Evolutionary conservation across 2,888 invertebrate genomes (phyloP), one percentile per base, ranked within the genome.

Genomic region (Xanthostigma xanthostigma): DNA sequence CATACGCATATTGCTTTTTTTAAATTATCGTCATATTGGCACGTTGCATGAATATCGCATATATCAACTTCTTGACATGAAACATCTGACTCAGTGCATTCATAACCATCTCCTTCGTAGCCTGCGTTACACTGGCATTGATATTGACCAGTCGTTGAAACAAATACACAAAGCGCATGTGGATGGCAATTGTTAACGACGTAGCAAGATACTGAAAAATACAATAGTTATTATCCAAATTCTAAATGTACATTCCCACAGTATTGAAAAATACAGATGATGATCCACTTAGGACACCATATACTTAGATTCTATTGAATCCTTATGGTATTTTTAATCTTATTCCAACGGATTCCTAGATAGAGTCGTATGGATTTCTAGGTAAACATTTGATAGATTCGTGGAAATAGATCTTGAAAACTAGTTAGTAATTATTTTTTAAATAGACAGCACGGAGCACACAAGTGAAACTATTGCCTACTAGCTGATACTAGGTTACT

Each of bases 41-140:
- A 94, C 42, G 74, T 73, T 33, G 90, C 89, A 59, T 85, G 81
- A 1, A 68, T 64, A 53, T 83, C 82, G 60, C 93, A 93, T 37
- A 78, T 72, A 50, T 77, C 75, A 39, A 70, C 69, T 51, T 71
- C 69, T 38, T 70, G 64, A 55, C 79, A 80, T 49, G 76, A 74
- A 33, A 72, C 64, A 55, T 74, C 73, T 58, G 67, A 66, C 55
- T 77, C 76, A 2, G 69, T 71, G 61, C 92, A 93, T 55, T 74
- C 76, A 52, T 74, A 76, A 9, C 91, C 92, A 63, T 93, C 87
- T 17, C 93, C 93, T 59, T 81, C 79, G 66, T 77, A 93, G 4
- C 89, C 91, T n/a, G 78, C 73, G 50, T 80, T 83, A 61, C 94
- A 94, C 41, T 78, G 75, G 61, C 94, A 94, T 49, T 70, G 67